Base-by-base conservation (phyloP, 1,140 invertebrate genomes). In the Centruroides sculpturatus region DNA sequence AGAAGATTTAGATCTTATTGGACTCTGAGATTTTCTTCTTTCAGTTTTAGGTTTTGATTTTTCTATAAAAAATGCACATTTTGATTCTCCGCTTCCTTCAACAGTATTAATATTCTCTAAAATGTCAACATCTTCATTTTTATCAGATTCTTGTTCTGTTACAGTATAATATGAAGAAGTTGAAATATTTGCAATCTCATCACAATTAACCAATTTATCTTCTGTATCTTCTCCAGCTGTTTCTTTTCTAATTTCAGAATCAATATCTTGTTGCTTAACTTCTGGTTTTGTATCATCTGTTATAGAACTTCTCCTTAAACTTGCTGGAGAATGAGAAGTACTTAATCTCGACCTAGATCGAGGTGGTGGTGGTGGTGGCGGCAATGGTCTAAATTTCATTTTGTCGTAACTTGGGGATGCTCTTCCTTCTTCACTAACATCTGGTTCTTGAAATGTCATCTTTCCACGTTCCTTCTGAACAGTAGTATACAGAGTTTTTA, bases 301-400 rank as follows among this genome's bases (percentile, higher is more conserved):
- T 47, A 57, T 61, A 10, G 59, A 48, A 23, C 58, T 57, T 5
- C 59, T 41, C 47, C 59, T 56, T 11, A 58, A 10, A 47, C 41
- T 41, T 41, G 41, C 41, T 41, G 50, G 50, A 51, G 50, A 51
- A 51, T 13, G 10, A 6, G 41, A 41, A 41, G 41, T 8, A 41
- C 35, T 41, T 41, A 56, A 56, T 4, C 59, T 51, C 8, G 62
- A 65, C 34, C 50, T 59, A 12, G 59, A 59, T 46, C 61, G 59
- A 13, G 58, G 61, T 13, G 64, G 61, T 4, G 59, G 64, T 12
- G 62, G 56, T 23, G 62, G 64, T 12, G 62, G 57, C 47, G 62
- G 62, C 46, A 64, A 47, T 10, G 62, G 62, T 11, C 62, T 55
- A 47, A 46, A 23, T 49, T 52, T 56, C n/a, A 60, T 35, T 34